Evolutionary conservation across 2,888 invertebrate species (phyloP).

Genomic region (Lycophotia porphyrea): DNA sequence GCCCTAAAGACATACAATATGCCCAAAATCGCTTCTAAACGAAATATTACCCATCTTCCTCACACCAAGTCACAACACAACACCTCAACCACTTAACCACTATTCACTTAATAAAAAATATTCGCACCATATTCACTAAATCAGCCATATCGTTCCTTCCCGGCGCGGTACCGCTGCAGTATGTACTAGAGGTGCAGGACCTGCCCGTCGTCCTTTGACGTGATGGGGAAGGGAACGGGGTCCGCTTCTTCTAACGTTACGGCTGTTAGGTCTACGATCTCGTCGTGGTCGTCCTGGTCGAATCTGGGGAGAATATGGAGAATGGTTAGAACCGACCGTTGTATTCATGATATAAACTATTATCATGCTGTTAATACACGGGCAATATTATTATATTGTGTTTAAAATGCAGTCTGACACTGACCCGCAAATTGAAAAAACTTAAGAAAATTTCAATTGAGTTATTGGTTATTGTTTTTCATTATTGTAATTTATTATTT

Average conservation of each 20-base stretch:
- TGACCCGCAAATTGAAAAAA: no score
- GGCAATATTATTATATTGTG: no score
- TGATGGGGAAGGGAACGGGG: slow-evolving; percentile 73
- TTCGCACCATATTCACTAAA: slow-evolving; percentile 34
- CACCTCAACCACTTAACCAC: slow-evolving; percentile 23
- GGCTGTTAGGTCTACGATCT: slow-evolving; percentile 96
- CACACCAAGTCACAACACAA: background rate
- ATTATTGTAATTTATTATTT: no score
- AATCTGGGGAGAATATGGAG: slow-evolving; percentile 73
- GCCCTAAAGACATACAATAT: no score
- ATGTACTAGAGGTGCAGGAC: slow-evolving; percentile 88
- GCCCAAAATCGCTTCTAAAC: background rate
- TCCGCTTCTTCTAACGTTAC: slow-evolving; percentile 90
- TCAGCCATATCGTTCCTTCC: slow-evolving; percentile 36
- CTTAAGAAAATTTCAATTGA: no score
- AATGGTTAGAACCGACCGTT: background rate
- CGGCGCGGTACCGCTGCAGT: slow-evolving; percentile 69
- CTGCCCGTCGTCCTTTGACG: slow-evolving; percentile 87
- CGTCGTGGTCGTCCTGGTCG: slow-evolving; percentile 94
- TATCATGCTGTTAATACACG: no score
- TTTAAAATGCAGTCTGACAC: no score
- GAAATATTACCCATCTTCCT: background rate
- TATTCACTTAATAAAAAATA: slow-evolving; percentile 5
- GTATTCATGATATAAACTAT: no score
- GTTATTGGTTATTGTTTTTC: no score